Evolutionary conservation across 92 coral and sea anemone genomes (phyloP), one percentile per base, ranked within the genome.

Genomic region (Phenganax marumi): DNA sequence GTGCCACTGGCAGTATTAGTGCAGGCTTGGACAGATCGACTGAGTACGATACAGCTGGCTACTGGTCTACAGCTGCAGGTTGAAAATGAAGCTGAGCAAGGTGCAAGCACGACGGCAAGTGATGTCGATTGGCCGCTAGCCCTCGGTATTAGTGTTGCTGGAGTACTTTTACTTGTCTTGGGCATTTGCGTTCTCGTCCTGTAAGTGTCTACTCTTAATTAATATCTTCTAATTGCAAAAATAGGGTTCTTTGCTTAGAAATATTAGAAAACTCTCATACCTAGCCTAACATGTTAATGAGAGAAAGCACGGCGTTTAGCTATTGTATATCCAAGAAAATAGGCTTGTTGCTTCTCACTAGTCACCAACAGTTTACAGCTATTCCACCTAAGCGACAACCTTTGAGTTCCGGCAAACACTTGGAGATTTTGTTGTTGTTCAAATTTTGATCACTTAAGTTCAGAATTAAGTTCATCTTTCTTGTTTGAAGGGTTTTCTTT

Each of bases 61-160:
- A 76, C 81, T 10, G 16, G 62, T 48, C 81, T 54, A 11, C 10
- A 22, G 14, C 14, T 56, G 12, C 3, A 9, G 50, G 17, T 55
- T 56, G 39, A 3, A 7, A 76, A 68, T 26, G 81, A 76, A 48
- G 68, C 0, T 4, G 50, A 76, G 22, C 16, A 54, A 24, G 26
- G 52, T 16, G 13, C 51, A 76, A 57, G 22, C 23, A 19, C 14
- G 21, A 22, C 25, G 52, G n/a, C 49, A 12, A 24, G 43, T 3
- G 81, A 76, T 12, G 68, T 76, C 23, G 81, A 76, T n/a, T 76
- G 81, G 81, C 81, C 81, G 5, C 54, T 76, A 54, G 52, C 57
- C 8, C 81, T 76, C 14, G 81, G 81, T 8, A 51, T 76, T 48
- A 26, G 23, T 57, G 57, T 76, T 22, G 81, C 81, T 76, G 81